Percentiles rank a stretch among this genome's conserved stretches.
Conservation (phyloP, 2,888 invertebrate genomes). For the Endotricha flammealis region DNA sequence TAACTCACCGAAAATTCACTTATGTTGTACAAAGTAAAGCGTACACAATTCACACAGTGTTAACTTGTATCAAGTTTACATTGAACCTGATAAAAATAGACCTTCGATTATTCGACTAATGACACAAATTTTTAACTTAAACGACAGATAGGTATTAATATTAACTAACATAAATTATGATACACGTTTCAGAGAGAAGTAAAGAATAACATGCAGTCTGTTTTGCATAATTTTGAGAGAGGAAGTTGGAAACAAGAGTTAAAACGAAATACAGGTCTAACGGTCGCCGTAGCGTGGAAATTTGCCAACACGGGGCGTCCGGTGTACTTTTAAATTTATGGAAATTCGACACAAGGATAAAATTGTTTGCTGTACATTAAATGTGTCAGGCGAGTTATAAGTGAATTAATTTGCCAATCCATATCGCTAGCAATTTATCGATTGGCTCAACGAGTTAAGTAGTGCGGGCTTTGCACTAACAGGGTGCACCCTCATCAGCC, state of each 20-base stretch:
- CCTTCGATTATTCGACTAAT: too few relatives aligned
- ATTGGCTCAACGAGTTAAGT: conserved; percentile 45
- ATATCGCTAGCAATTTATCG: conserved; percentile 41
- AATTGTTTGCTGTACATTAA: conserved; percentile 49
- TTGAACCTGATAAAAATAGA: too few relatives aligned
- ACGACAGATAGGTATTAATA: too few relatives aligned
- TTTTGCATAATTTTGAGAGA: conserved; percentile 24
- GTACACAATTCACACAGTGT: too few relatives aligned
- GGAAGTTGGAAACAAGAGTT: conserved; percentile 28
- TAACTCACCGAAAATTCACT: too few relatives aligned
- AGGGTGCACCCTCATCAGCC: conserved; percentile 53
- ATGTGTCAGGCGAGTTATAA: conserved; percentile 40
- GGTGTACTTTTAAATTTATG: conserved; percentile 60
- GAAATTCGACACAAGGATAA: conserved; percentile 57
- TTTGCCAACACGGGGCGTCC: conserved; percentile 53
- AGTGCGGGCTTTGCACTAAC: conserved; percentile 46
- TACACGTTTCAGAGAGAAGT: too few relatives aligned
- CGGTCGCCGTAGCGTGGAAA: conserved; percentile 45
- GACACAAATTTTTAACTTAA: too few relatives aligned
- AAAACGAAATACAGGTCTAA: conserved; percentile 37
- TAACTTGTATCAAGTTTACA: too few relatives aligned
- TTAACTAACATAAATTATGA: too few relatives aligned
- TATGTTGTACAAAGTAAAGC: too few relatives aligned
- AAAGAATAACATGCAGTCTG: conserved; percentile 20
- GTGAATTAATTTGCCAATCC: conserved; percentile 40